These are phyloP conservation scores for Rachycentron canadum DNA, from an alignment of 2,797 vertebrate genomes.

Conservation along the genomic window DNA sequence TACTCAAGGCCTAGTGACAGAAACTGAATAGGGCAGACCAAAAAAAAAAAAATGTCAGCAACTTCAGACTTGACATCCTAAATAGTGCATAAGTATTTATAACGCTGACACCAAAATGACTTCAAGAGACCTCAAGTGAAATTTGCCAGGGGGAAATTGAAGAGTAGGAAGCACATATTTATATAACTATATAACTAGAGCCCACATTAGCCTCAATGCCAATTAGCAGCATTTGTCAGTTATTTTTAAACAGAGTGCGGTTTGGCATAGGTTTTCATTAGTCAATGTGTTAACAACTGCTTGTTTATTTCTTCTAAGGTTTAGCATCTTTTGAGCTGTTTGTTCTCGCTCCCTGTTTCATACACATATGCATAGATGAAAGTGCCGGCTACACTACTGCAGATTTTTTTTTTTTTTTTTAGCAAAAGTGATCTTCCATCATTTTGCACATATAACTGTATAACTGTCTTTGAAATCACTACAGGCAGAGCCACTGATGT, in stretches of 20 bases:
- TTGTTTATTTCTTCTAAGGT: neutral
- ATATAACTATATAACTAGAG: neutral
- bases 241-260: neutral
- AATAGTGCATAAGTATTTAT: conserved; percentile 41
- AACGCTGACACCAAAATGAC: conserved; percentile 68
- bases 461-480: neutral
- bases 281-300: neutral
- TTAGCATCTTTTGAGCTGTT: neutral
- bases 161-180: conserved; percentile 1
- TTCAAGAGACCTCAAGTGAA: conserved; percentile 54
- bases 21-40: conserved; percentile 58
- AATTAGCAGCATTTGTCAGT: neutral
- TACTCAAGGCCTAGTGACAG: conserved; percentile 47
- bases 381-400: neutral
- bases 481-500: neutral
- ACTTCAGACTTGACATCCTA: conserved; percentile 54
- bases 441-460: neutral
- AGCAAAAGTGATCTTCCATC: neutral
- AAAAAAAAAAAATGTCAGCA: conserved; percentile 55
- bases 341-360: neutral
- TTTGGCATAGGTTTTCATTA: neutral
- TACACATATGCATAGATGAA: neutral
- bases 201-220: neutral
- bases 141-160: conserved; percentile 27
- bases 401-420: neutral